Evolutionary conservation across 2,113 vertebrate genomes (phyloP).

Genomic region (Ictidomys tridecemlineatus): DNA sequence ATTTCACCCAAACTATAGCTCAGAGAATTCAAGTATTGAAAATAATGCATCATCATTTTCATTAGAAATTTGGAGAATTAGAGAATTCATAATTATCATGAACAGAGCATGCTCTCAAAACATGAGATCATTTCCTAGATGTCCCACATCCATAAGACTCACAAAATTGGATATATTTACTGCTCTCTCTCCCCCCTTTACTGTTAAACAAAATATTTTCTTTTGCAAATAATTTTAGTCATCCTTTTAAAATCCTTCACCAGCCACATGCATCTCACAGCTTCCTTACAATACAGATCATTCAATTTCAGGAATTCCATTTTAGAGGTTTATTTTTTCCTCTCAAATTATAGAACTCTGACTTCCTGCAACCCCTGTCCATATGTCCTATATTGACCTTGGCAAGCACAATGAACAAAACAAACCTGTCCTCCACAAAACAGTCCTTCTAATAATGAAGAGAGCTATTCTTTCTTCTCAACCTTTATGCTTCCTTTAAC

Average conservation of each 20-base stretch:
- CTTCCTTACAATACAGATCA: not conserved
- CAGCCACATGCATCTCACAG: not conserved
- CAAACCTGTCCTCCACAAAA: not conserved
- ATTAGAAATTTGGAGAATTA: not conserved
- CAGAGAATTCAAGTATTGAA: not conserved
- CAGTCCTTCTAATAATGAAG: not conserved
- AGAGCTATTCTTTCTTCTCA: not conserved
- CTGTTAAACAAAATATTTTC: not conserved
- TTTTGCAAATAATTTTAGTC: conserved; percentile 18
- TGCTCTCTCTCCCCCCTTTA: not conserved
- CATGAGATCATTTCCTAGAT: not conserved
- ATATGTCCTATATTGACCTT: too few species aligned
- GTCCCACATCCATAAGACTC: not conserved
- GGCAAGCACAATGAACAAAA: not conserved
- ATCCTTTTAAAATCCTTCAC: not conserved
- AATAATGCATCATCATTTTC: conserved; percentile 20
- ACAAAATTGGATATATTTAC: not conserved
- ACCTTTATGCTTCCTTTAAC: not conserved
- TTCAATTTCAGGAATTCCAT: conserved; percentile 22
- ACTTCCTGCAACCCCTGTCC: not conserved
- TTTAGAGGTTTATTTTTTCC: too few species aligned
- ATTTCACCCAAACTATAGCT: not conserved
- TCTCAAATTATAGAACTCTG: not conserved
- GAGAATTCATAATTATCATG: not conserved
- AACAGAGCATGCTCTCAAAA: not conserved